Evolutionary conservation across 2,113 vertebrate species (phyloP).

Genomic region (Saguinus imperator): DNA sequence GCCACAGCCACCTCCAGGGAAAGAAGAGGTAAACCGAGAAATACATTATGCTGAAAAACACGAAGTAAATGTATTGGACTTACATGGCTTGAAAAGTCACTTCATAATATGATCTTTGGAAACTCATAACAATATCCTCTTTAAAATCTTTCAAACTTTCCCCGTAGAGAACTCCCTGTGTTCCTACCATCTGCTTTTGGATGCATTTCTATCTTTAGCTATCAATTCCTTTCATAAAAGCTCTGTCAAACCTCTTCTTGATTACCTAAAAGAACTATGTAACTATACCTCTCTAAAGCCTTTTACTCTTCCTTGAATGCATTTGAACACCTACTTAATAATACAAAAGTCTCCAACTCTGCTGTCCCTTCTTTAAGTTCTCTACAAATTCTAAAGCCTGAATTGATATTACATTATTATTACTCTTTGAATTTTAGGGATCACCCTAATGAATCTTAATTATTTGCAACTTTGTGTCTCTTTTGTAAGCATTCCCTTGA

Average conservation of each 20-base stretch:
- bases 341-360: background rate
- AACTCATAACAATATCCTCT: background rate
- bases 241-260: background rate
- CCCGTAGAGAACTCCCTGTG: background rate
- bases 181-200: background rate
- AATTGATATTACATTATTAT: background rate
- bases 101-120: background rate
- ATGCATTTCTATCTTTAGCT: background rate
- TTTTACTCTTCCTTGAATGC: background rate
- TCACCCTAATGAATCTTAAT: background rate
- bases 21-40: background rate
- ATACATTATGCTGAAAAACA: background rate
- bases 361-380: background rate
- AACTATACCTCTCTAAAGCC: background rate
- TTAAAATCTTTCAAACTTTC: background rate
- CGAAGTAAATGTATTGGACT: background rate
- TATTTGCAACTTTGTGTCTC: background rate
- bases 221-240: background rate
- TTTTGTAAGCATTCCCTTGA: background rate
- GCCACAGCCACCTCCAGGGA: rapidly evolving
- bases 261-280: background rate
- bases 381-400: background rate
- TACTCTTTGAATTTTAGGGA: background rate
- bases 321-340: background rate
- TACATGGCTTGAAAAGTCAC: background rate